Percentiles rank a stretch among this genome's conserved stretches.
These are phyloP conservation scores for Euura lappo DNA, from an alignment of 1,140 invertebrate species.

Conservation along the genomic window DNA sequence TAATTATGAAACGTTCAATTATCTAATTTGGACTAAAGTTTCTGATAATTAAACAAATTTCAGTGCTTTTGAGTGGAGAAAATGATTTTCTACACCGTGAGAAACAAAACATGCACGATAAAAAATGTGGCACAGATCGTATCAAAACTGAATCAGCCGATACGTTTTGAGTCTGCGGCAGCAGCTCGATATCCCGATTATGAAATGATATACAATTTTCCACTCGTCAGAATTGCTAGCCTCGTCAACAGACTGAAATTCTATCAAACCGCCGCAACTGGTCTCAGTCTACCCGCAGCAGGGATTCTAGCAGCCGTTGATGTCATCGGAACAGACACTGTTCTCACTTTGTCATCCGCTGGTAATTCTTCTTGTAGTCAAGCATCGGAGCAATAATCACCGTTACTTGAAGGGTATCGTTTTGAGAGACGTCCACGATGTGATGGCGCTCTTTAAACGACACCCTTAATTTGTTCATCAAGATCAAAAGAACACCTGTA, in stretches of 20 bases:
- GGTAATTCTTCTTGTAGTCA: slow-evolving; percentile 21
- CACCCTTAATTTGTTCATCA: too few relatives aligned
- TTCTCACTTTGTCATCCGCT: not conserved
- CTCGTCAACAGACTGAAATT: slow-evolving; percentile 27
- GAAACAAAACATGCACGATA: too few relatives aligned
- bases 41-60: not conserved
- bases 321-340: not conserved
- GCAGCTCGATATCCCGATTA: slow-evolving; percentile 24
- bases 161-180: not conserved
- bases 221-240: not conserved
- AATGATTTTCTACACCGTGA: too few relatives aligned
- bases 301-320: not conserved
- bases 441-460: too few relatives aligned
- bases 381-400: too few relatives aligned
- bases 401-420: too few relatives aligned
- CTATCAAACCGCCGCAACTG: not conserved
- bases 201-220: slow-evolving; percentile 29
- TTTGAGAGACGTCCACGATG: too few relatives aligned
- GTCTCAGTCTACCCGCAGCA: not conserved
- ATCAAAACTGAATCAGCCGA: not conserved
- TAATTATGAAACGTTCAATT: not conserved
- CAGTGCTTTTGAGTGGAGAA: too few relatives aligned
- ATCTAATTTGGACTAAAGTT: not conserved
- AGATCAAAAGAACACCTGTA: too few relatives aligned
- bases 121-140: too few relatives aligned